Evolutionary conservation across 2,888 invertebrate species (phyloP).

Genomic region (Idaea aversata): DNA sequence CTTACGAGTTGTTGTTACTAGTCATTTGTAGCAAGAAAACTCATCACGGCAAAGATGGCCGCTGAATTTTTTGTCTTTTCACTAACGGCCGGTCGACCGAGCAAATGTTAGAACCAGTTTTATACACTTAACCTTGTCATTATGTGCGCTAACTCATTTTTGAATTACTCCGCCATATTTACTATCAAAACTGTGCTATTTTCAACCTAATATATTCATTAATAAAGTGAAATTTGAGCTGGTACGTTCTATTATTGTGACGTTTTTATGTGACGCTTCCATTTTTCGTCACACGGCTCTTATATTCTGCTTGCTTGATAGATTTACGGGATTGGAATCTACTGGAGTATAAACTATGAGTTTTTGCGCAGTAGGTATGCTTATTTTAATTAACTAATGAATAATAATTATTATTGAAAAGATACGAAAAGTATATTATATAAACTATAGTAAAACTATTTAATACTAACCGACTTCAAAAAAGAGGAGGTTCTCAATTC

Average conservation of each 20-base stretch:
- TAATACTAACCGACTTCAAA: too few species aligned
- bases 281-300: conserved; percentile 1
- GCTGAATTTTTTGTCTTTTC: conserved; percentile 59
- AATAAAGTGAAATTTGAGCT: background rate
- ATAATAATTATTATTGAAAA: too few species aligned
- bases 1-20: background rate
- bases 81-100: conserved; percentile 59
- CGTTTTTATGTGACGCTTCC: background rate
- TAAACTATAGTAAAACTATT: too few species aligned
- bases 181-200: background rate
- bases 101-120: conserved; percentile 64
- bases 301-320: background rate
- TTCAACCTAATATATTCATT: background rate
- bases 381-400: too few species aligned
- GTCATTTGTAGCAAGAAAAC: conserved; percentile 46
- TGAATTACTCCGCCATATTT: conserved; percentile 33
- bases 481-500: too few species aligned
- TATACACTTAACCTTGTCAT: conserved; percentile 70
- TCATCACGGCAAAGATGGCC: conserved; percentile 62
- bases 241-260: background rate
- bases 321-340: background rate
- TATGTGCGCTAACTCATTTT: conserved; percentile 63
- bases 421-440: too few species aligned
- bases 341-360: background rate
- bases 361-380: background rate